Evolutionary conservation across 2,113 vertebrate genomes (phyloP), one percentile per base, ranked within the genome.

Genomic region (Leucosticte australis): DNA sequence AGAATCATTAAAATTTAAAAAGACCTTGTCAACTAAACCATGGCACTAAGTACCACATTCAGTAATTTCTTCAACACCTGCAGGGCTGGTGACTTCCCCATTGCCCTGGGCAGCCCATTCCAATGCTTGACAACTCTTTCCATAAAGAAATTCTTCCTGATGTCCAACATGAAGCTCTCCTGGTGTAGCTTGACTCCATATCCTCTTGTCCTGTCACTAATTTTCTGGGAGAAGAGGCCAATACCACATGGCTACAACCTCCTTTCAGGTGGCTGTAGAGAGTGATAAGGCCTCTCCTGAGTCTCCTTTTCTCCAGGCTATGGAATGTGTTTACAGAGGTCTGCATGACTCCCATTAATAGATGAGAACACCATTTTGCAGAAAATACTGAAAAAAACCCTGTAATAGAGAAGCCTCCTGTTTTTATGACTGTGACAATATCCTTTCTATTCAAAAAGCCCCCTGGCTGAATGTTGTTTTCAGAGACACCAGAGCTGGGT

Each of bases 271-370:
- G 10, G 10, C 31, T 69, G 41, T 55, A 83, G 41, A 35, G 20
- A 55, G 18, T 37, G 44, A 50, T 33, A 50, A 28, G 17, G 18
- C 44, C 10, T 59, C 33, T 28, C 19, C 28, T 9, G 27, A 52
- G 17, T 5, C 6, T 63, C 41, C 26, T 69, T 31, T 35, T 49
- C 70, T 49, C 15, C 55, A 76, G 41, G 8, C 11, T 42, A 35
- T 13, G 2, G 10, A 76, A 22, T 17, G 12, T 1, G 0, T 21
- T 22, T 76, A 16, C 21, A 21, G 26, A 55, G 15, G 8, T 49
- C 64, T 89, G 39, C 13, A 23, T 0, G 0, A 8, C 11, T 71
- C 20, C 18, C 15, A 16, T 23, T 62, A 31, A 35, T 44, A 26
- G 19, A 83, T 15, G 10, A 85, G 33, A 89, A 37, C 8, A 67